Evolutionary conservation across 2,113 vertebrate genomes (phyloP).

Genomic region (Phaethornis superciliosus): DNA sequence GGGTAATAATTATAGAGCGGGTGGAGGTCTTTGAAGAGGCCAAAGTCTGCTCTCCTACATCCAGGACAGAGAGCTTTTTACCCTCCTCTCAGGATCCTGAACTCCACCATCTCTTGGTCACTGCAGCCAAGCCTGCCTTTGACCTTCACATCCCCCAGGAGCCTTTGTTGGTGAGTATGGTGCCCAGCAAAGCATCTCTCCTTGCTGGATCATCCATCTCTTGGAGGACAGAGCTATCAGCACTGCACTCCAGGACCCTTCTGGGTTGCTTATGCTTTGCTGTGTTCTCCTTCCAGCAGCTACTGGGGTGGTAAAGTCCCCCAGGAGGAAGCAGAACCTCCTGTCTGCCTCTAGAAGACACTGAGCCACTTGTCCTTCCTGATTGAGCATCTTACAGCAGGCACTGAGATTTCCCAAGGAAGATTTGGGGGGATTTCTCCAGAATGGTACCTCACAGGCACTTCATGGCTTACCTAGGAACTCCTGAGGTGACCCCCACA

Average conservation of each 20-base stretch:
- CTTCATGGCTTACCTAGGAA: background rate
- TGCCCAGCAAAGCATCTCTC: background rate
- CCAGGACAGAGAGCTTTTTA: background rate
- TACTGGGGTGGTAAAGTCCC: background rate
- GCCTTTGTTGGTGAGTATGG: background rate
- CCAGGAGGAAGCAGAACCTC: background rate
- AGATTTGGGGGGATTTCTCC: background rate
- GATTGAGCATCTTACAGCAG: background rate
- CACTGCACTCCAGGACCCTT: too few species aligned
- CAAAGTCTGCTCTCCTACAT: background rate
- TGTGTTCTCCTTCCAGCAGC: too few species aligned
- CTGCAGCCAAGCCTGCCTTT: too few species aligned
- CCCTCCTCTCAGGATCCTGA: too few species aligned
- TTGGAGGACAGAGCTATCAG: too few species aligned
- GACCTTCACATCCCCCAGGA: background rate
- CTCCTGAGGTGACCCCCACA: background rate
- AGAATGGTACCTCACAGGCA: background rate
- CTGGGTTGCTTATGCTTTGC: too few species aligned
- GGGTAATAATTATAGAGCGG: background rate
- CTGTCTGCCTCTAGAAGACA: background rate
- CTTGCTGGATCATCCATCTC: background rate
- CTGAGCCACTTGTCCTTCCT: background rate
- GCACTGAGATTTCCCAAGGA: background rate
- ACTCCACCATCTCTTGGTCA: too few species aligned
- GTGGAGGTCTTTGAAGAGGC: background rate